Conservation (phyloP, 2,113 vertebrate genomes). For the Ailurus styani region DNA sequence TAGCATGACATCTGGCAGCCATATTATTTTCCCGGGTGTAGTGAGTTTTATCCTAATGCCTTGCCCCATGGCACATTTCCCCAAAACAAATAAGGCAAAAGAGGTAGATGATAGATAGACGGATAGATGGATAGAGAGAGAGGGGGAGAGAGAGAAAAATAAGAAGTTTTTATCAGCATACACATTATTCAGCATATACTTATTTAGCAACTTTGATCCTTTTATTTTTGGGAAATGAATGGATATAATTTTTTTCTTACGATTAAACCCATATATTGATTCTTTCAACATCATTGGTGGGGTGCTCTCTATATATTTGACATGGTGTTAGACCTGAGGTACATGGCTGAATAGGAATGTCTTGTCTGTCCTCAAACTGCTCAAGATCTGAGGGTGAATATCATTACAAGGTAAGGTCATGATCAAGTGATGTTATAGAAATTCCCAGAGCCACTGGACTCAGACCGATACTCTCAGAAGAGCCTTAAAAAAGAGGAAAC, state of each 20-base stretch:
- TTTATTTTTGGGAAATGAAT: neutral
- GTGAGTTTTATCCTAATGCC: neutral
- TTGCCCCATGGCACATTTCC: rapidly evolving
- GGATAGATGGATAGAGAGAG: neutral
- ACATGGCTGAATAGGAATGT: neutral
- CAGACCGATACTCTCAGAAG: rapidly evolving
- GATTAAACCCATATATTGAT: neutral
- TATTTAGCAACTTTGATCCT: neutral
- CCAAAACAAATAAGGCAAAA: neutral
- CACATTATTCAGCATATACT: neutral
- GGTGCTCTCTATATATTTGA: rapidly evolving
- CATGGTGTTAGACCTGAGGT: neutral
- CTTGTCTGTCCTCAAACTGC: neutral
- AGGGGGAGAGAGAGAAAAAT: neutral
- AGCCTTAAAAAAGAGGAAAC: neutral
- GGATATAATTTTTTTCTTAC: neutral
- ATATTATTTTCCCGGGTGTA: neutral
- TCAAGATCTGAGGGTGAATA: too few species aligned
- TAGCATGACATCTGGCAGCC: rapidly evolving
- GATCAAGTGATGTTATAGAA: neutral
- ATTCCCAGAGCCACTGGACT: neutral
- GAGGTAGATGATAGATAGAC: neutral
- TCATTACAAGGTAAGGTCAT: too few species aligned
- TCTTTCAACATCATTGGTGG: neutral
- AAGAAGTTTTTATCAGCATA: neutral